Evolutionary conservation across 2,797 vertebrate species (phyloP).

Genomic region (Ctenopoma multispine): DNA sequence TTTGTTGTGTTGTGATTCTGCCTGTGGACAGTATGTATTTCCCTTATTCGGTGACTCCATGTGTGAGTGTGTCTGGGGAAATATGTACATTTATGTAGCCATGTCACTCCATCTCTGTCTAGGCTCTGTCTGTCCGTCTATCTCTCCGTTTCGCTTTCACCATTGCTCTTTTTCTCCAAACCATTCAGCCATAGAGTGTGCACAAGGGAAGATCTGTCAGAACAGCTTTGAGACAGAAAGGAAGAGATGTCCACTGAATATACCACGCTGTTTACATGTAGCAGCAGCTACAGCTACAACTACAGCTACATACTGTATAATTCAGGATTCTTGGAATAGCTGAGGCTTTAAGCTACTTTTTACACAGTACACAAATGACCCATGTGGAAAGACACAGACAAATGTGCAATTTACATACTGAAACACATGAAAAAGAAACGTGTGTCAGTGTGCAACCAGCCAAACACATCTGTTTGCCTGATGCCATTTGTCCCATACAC

Average conservation of each 20-base stretch:
- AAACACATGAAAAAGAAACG: not conserved
- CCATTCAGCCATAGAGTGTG: slow-evolving; percentile 64
- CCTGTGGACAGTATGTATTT: not conserved
- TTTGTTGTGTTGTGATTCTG: slow-evolving; percentile 27
- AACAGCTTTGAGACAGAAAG: slow-evolving; percentile 66
- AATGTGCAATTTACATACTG: slow-evolving; percentile 16
- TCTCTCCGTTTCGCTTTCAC: slow-evolving; percentile 24
- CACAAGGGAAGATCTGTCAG: slow-evolving; percentile 76
- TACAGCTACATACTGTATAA: slow-evolving; percentile 23
- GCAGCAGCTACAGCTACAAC: slow-evolving; percentile 59
- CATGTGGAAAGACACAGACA: slow-evolving; percentile 10
- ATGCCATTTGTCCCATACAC: not conserved
- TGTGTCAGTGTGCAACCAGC: not conserved
- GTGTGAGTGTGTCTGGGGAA: slow-evolving; percentile 17
- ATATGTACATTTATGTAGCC: slow-evolving; percentile 37
- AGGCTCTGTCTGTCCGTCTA: slow-evolving; percentile 36
- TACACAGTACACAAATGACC: slow-evolving; percentile 4
- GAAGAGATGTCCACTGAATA: slow-evolving; percentile 66
- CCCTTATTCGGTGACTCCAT: slow-evolving; percentile 7
- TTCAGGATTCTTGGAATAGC: slow-evolving; percentile 49
- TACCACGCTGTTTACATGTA: slow-evolving; percentile 37
- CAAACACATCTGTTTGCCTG: not conserved
- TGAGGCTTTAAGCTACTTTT: slow-evolving; percentile 17
- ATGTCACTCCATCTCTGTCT: slow-evolving; percentile 48
- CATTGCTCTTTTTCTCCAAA: slow-evolving; percentile 51